Percentiles rank a stretch among this genome's conserved stretches.
Evolutionary conservation across 1,140 invertebrate genomes (phyloP).

Genomic region (Drosophila ercepeae): DNA sequence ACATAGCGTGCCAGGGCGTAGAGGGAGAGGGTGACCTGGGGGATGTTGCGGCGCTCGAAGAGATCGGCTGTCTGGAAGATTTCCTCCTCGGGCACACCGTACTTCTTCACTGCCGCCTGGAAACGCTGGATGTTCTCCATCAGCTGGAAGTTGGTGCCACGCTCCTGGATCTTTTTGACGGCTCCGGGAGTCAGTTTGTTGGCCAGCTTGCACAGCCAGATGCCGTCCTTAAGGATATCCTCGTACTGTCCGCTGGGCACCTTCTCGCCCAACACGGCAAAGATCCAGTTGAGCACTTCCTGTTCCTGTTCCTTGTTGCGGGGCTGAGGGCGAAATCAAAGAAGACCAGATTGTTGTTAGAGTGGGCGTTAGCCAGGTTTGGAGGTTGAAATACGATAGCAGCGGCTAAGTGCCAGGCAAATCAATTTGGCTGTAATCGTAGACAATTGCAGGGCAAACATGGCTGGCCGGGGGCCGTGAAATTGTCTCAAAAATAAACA

Average conservation of each 20-base stretch:
- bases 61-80: conserved; percentile 99
- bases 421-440: conserved; percentile 63
- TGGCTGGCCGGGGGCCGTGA: conserved; percentile 9
- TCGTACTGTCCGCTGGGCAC: conserved; percentile 93
- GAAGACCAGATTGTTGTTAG: conserved; percentile 5
- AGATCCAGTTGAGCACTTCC: conserved; percentile 96
- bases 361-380: not conserved
- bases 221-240: conserved; percentile 96
- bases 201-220: conserved; percentile 96
- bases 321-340: conserved; percentile 85
- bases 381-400: conserved; percentile 51
- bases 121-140: conserved; percentile 99
- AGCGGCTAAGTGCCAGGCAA: conserved; percentile 48
- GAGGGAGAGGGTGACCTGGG: conserved; percentile 96
- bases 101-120: conserved; percentile 95
- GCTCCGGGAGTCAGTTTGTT: conserved; percentile 97
- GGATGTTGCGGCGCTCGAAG: conserved; percentile 97
- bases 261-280: conserved; percentile 93
- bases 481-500: conserved; percentile 50
- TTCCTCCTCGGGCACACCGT: conserved; percentile 98
- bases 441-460: conserved; percentile 32
- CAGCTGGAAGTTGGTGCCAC: conserved; percentile 98
- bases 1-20: conserved; percentile 95
- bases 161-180: conserved; percentile 97
- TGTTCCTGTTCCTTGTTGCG: conserved; percentile 96